Percentiles rank a stretch among this genome's conserved stretches.
Evolutionary conservation across 2,113 vertebrate species (phyloP).

Genomic region (Pachypanchax playfairii): DNA sequence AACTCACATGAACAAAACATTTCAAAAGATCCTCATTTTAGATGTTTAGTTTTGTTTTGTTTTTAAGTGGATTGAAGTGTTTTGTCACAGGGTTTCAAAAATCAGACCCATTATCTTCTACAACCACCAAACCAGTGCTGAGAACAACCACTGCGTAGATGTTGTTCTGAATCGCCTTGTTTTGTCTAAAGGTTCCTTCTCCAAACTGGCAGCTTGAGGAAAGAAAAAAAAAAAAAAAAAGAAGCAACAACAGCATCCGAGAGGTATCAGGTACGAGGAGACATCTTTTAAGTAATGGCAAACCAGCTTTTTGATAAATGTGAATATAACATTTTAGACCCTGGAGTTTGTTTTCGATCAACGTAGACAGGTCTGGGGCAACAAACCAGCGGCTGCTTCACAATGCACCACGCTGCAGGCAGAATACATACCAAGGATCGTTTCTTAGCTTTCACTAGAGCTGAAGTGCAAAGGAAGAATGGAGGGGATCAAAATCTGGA

Average conservation of each 20-base stretch:
- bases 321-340: conserved; percentile 30
- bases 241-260: not conserved
- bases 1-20: too few relatives aligned
- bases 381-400: conserved; percentile 24
- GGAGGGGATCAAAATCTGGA: not conserved
- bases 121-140: too few relatives aligned
- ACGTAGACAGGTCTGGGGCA: conserved; percentile 18
- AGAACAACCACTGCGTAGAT: not conserved
- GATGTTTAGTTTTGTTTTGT: too few relatives aligned
- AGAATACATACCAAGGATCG: not conserved
- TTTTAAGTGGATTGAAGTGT: not conserved
- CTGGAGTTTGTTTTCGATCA: conserved; percentile 35
- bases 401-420: conserved; percentile 7
- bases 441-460: not conserved
- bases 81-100: not conserved
- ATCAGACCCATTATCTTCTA: not conserved
- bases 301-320: conserved; percentile 29
- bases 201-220: too few relatives aligned
- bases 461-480: too few relatives aligned
- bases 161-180: not conserved
- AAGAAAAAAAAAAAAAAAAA: too few relatives aligned
- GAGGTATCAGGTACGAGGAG: not conserved
- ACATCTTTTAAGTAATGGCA: conserved; percentile 17
- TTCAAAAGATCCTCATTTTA: too few relatives aligned
- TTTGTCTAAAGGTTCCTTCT: conserved; percentile 1